These are phyloP conservation scores for Leucozona laternaria DNA, from an alignment of 2,888 invertebrate genomes.

Conservation along the genomic window DNA sequence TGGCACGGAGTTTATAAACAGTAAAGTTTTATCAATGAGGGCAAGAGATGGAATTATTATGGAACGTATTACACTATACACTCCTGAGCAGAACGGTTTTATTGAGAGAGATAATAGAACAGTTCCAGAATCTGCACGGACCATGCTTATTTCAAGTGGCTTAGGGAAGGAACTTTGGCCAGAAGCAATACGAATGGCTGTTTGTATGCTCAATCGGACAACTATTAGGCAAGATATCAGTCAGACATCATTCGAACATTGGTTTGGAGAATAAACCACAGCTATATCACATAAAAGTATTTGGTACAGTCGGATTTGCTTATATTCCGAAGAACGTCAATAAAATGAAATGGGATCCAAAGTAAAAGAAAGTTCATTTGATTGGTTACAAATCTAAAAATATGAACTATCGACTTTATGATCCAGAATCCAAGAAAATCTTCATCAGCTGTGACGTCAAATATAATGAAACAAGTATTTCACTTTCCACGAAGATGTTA, in stretches of 20 bases:
- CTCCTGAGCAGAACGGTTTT: slow-evolving; percentile 77
- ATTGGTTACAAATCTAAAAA: too few species aligned
- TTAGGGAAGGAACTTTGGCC: slow-evolving; percentile 76
- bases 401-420: not conserved
- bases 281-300: too few species aligned
- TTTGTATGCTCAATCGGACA: slow-evolving; percentile 74
- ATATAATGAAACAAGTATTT: too few species aligned
- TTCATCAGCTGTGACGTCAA: too few species aligned
- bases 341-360: too few species aligned
- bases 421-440: too few species aligned
- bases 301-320: too few species aligned
- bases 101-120: slow-evolving; percentile 77
- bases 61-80: slow-evolving; percentile 54
- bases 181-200: slow-evolving; percentile 77
- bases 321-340: too few species aligned
- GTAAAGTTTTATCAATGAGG: slow-evolving; percentile 1
- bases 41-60: not conserved
- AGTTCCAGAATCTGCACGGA: slow-evolving; percentile 75
- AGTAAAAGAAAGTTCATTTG: too few species aligned
- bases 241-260: too few species aligned
- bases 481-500: too few species aligned
- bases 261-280: too few species aligned
- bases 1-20: slow-evolving; percentile 42
- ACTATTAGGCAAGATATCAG: not conserved
- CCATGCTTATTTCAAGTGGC: slow-evolving; percentile 76